phyloP scores from a whole-genome alignment of 2,888 invertebrate species.

The Aleiodes alternator region DNA sequence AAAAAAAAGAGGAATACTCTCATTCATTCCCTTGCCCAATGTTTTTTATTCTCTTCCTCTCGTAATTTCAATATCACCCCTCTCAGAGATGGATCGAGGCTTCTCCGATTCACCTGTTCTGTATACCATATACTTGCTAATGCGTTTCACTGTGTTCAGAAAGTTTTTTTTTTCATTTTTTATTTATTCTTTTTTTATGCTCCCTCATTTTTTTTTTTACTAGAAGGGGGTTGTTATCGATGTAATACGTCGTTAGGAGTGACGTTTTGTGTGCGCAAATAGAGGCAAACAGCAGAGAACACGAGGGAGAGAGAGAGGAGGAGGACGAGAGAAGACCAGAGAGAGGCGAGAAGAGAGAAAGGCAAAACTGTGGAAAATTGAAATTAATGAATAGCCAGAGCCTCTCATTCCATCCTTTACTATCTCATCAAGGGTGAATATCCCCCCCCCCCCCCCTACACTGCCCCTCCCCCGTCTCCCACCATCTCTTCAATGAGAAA shows the following conservation, averaged over 20 bases:
- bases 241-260: conserved; percentile 32
- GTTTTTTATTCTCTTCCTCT: conserved; percentile 15
- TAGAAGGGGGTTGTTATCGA: conserved; percentile 39
- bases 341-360: conserved; percentile 59
- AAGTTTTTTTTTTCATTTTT: conserved; percentile 44
- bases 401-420: conserved; percentile 50
- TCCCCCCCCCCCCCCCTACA: conserved; percentile 43
- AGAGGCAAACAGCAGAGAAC: conserved; percentile 40
- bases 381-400: conserved; percentile 73
- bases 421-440: conserved; percentile 32
- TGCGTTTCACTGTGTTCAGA: conserved; percentile 50
- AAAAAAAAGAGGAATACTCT: conserved; percentile 19
- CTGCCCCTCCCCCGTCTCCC: conserved; percentile 46
- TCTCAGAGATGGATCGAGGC: conserved; percentile 24
- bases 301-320: conserved; percentile 2
- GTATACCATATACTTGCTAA: conserved; percentile 48
- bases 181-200: conserved; percentile 32
- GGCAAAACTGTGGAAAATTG: conserved; percentile 74
- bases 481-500: conserved; percentile 60
- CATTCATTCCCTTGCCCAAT: conserved; percentile 30
- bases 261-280: conserved; percentile 42
- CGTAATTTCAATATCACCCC: conserved; percentile 43
- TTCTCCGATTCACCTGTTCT: conserved; percentile 43
- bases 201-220: conserved; percentile 39
- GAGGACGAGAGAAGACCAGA: conserved; percentile 1